Evolutionary conservation across 2,888 invertebrate species (phyloP).

Genomic region (Litoditis marina): DNA sequence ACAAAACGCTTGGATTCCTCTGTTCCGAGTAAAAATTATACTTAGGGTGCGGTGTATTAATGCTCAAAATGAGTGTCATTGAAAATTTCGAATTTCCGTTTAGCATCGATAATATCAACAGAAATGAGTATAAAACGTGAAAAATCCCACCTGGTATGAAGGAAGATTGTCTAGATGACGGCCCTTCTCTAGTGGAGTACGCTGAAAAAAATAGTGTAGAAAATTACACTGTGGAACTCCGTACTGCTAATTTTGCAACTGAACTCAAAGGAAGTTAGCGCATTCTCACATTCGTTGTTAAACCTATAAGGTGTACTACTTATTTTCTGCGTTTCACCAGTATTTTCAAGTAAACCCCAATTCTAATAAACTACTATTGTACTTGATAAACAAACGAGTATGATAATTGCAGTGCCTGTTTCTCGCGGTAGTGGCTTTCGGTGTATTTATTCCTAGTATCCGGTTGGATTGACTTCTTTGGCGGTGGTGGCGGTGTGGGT

Average conservation of each 20-base stretch:
- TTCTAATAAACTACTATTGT: no score
- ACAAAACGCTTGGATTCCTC: no score
- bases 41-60: no score
- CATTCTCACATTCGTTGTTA: no score
- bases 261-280: no score
- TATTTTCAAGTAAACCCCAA: no score
- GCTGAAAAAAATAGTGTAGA: constrained; percentile 59
- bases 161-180: constrained; percentile 62
- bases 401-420: constrained; percentile 16
- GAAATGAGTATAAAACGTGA: no score
- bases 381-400: no score
- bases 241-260: background rate
- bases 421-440: constrained; percentile 37
- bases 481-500: constrained; percentile 21
- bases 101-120: background rate
- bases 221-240: no score
- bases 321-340: background rate
- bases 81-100: no score
- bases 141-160: constrained; percentile 56
- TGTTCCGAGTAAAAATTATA: no score
- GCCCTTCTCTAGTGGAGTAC: constrained; percentile 60
- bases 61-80: no score
- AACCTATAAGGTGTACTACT: background rate
- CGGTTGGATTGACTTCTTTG: constrained; percentile 27
- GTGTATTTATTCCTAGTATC: constrained; percentile 41